Base-by-base conservation (phyloP, 2,113 vertebrate species). In the Menidia beryllina region DNA sequence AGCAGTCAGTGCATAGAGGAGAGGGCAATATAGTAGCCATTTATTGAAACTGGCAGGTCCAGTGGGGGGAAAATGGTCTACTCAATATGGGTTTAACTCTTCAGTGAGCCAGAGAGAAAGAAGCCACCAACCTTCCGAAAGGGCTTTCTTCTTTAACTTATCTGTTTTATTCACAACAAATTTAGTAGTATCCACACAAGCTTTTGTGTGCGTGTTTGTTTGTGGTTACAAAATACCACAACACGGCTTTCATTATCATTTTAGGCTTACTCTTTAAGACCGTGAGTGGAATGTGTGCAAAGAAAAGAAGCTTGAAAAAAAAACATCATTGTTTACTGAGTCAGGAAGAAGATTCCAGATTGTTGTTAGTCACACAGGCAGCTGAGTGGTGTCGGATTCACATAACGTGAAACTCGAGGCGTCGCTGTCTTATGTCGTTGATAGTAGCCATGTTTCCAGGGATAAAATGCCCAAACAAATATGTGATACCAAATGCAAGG, bases 1-100 rank as follows among this genome's bases (percentile, higher is more conserved):
- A 56, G 77, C 51, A 23, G 77, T 75, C 68, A 54, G 63, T 23
- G 63, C 63, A 52, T 5, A 13, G 50, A 73, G 61, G 36, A 49
- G 71, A 39, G 5, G 13, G 64, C 51, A 19, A 21, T 52, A 55
- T 25, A 58, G 60, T 4, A 30, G 72, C 71, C 67, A 71, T 79
- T 86, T 81, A 84, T 80, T 86, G 58, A 74, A 87, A 65, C 74
- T 74, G 81, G 61, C 85, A 70, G 60, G 57, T 65, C 66, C 23
- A 21, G 77, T 30, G 43, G 47, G 26, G 53, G 39, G 23, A 52
- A 38, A 65, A 58, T 53, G 64, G 34, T 34, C 51, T 77, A 38
- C 19, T 73, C 54, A 52, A 54, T 36, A 23, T 19, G 65, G 19
- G 21, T 67, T 79, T 71, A 83, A 78, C 72, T 69, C 77, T 64